A percentile compares a stretch with the other conserved stretches of the same genome.
Conservation (phyloP, 2,888 invertebrate genomes). For the Glaucopsyche alexis region DNA sequence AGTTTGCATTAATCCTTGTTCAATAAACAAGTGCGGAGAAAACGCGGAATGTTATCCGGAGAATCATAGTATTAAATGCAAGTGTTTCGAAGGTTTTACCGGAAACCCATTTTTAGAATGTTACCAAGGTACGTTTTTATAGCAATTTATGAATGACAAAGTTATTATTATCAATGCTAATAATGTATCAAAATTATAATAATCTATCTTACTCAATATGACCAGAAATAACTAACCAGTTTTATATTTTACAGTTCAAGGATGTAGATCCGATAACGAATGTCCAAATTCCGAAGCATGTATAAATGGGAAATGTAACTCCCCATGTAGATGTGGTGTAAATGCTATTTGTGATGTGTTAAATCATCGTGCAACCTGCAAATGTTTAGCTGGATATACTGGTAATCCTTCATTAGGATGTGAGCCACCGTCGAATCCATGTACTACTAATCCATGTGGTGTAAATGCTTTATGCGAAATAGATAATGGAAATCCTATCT, state of each 20-base stretch:
- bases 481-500: conserved; percentile 92
- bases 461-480: conserved; percentile 90
- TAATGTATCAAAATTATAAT: not conserved
- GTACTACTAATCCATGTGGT: conserved; percentile 93
- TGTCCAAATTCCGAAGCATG: conserved; percentile 88
- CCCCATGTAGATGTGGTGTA: conserved; percentile 88
- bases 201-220: not conserved
- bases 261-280: conserved; percentile 85
- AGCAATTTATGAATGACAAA: not conserved
- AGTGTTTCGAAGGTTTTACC: conserved; percentile 85
- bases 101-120: conserved; percentile 90
- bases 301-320: conserved; percentile 86
- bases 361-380: conserved; percentile 89
- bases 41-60: conserved; percentile 89
- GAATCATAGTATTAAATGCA: conserved; percentile 88
- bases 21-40: conserved; percentile 88
- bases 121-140: conserved; percentile 70
- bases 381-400: conserved; percentile 89
- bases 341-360: conserved; percentile 91
- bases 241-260: conserved; percentile 75
- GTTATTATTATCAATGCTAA: too few relatives aligned
- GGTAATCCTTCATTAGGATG: conserved; percentile 88
- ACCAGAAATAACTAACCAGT: not conserved
- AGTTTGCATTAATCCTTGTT: conserved; percentile 90
- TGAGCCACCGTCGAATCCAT: conserved; percentile 87